phyloP scores from a whole-genome alignment of 2,113 vertebrate genomes.

The Cygnus buccinator region DNA sequence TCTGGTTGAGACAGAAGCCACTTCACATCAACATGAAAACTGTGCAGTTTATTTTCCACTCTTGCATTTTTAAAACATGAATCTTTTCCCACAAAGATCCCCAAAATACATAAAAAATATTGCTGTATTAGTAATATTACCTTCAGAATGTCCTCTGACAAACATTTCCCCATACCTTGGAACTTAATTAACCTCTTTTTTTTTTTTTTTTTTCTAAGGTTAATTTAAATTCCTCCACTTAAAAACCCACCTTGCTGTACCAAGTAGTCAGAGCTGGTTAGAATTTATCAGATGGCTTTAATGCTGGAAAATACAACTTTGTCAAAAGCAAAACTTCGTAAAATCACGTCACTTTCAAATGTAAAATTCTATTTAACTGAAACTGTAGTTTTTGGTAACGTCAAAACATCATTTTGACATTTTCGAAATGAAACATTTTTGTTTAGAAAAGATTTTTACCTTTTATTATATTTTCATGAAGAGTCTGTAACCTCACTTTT shows the following conservation, averaged over 20 bases:
- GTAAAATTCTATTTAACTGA: slow-evolving; percentile 45
- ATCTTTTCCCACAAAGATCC: background rate
- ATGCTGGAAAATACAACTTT: slow-evolving; percentile 43
- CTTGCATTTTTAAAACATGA: background rate
- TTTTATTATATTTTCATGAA: slow-evolving; percentile 26
- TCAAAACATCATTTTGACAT: slow-evolving; percentile 59
- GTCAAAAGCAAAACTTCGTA: slow-evolving; percentile 47
- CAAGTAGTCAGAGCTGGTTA: background rate
- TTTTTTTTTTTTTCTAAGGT: background rate
- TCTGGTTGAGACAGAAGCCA: background rate
- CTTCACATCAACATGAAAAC: background rate
- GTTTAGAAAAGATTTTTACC: slow-evolving; percentile 46
- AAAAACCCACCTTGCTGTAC: background rate
- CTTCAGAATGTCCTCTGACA: background rate
- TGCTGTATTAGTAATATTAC: background rate
- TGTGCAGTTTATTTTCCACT: background rate
- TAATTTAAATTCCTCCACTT: background rate
- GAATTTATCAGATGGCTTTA: slow-evolving; percentile 24
- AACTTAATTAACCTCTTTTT: background rate
- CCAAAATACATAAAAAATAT: background rate
- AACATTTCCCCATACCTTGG: background rate
- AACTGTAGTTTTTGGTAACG: slow-evolving; percentile 47
- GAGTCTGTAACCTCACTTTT: slow-evolving; percentile 16
- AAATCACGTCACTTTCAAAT: slow-evolving; percentile 34
- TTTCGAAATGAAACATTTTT: slow-evolving; percentile 23